Percentiles rank a stretch among this genome's conserved stretches.
These are phyloP conservation scores for Phymastichus coffea DNA, from an alignment of 1,140 invertebrate genomes.

Conservation along the genomic window DNA sequence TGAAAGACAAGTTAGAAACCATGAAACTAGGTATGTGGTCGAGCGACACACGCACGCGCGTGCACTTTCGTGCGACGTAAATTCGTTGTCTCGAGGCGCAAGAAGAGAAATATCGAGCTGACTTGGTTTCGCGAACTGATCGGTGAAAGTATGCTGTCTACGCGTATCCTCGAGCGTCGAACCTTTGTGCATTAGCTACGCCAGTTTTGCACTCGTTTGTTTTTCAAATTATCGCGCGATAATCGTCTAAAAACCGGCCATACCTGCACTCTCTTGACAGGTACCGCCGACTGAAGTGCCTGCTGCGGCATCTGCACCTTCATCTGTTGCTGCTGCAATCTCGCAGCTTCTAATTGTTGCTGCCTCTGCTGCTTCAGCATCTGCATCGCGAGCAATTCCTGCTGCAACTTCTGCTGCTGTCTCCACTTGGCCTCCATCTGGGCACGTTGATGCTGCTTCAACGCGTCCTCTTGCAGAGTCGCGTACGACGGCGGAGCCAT, in stretches of 20 bases:
- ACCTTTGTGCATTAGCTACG: no score
- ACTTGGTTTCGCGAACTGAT: no score
- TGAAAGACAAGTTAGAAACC: no score
- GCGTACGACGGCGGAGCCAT: slow-evolving; percentile 41
- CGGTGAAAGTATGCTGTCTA: no score
- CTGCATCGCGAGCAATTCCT: slow-evolving; percentile 44
- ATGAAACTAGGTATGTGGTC: no score
- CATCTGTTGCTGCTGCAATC: slow-evolving; percentile 44
- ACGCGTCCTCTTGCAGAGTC: slow-evolving; percentile 45
- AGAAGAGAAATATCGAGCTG: no score
- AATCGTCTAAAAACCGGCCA: neutral
- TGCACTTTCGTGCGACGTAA: no score
- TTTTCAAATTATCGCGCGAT: neutral
- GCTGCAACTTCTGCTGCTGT: slow-evolving; percentile 43
- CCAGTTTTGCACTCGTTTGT: no score
- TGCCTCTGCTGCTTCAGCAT: slow-evolving; percentile 54
- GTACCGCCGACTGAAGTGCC: slow-evolving; percentile 38
- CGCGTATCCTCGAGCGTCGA: no score
- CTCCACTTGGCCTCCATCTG: slow-evolving; percentile 46
- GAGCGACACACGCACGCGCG: no score
- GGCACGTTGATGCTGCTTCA: slow-evolving; percentile 46
- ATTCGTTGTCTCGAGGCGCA: no score
- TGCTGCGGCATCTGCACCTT: slow-evolving; percentile 36
- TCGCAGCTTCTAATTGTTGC: slow-evolving; percentile 51
- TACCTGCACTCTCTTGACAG: slow-evolving; percentile 49